A percentile compares a stretch with the other conserved stretches of the same genome.
Conservation (phyloP, 1,140 invertebrate genomes). For the Megathymus violae region DNA sequence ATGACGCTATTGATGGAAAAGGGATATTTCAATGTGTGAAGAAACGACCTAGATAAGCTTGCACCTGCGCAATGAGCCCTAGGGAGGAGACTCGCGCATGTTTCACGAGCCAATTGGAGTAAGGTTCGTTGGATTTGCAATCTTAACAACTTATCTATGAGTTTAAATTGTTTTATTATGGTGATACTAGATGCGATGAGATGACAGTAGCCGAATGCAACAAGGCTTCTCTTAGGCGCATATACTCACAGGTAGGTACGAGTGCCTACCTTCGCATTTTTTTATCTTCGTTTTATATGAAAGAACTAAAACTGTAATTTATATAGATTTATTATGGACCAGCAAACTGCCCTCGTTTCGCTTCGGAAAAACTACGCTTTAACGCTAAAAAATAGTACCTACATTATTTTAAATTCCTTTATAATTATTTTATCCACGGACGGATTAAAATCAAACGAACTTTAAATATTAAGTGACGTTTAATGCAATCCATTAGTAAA, state of each 20-base stretch:
- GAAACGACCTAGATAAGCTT: conserved; percentile 21
- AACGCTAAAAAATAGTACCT: no score
- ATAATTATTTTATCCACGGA: no score
- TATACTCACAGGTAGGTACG: neutral
- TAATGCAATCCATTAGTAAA: no score
- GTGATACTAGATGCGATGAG: neutral
- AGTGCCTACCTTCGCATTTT: no score
- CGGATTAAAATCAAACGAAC: no score
- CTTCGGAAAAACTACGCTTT: no score
- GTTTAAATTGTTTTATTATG: conserved; percentile 2
- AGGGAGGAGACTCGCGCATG: conserved; percentile 17
- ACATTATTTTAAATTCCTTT: no score
- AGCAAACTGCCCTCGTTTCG: no score
- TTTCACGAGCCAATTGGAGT: neutral
- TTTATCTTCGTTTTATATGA: no score
- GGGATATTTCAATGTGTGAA: conserved; percentile 8
- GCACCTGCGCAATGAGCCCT: conserved; percentile 25
- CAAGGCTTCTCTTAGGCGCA: neutral
- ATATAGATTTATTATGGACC: no score
- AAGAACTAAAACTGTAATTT: no score
- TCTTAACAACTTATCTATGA: conserved; percentile 1
- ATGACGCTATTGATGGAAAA: conserved; percentile 12
- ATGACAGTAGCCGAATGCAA: conserved; percentile 2
- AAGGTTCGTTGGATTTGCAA: conserved; percentile 7
- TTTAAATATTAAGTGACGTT: no score